phyloP scores from a whole-genome alignment of 2,888 invertebrate species.

The Cremastobaeus sp. region DNA sequence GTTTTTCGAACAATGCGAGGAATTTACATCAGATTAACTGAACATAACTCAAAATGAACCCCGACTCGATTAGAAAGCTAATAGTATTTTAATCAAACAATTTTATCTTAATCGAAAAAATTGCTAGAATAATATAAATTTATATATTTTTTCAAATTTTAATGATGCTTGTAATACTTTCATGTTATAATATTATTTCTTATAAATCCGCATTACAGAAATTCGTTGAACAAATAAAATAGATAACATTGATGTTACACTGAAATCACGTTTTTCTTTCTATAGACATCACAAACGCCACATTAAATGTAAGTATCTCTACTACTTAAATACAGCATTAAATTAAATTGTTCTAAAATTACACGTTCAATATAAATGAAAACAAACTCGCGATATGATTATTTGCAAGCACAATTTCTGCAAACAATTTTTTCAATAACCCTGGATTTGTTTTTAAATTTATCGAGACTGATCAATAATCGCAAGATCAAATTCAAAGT shows the following conservation, averaged over 20 bases:
- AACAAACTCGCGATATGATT: conserved; percentile 6
- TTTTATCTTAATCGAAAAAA: background rate
- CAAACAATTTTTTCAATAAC: too few relatives aligned
- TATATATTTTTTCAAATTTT: conserved; percentile 17
- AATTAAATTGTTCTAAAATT: conserved; percentile 21
- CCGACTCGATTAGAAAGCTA: too few relatives aligned
- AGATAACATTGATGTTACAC: conserved; percentile 4
- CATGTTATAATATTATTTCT: conserved; percentile 28
- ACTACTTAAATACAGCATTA: conserved; percentile 18
- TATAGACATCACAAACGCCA: conserved; percentile 16
- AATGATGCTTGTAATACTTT: conserved; percentile 33
- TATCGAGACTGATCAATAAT: too few relatives aligned
- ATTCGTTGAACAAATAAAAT: conserved; percentile 21
- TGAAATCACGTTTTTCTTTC: conserved; percentile 5
- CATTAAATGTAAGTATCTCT: conserved; percentile 14
- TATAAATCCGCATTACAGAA: conserved; percentile 16
- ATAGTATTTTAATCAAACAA: too few relatives aligned
- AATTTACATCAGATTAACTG: too few relatives aligned
- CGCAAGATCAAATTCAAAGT: conserved; percentile 22
- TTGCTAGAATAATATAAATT: background rate
- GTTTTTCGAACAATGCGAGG: too few relatives aligned
- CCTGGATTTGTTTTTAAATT: too few relatives aligned
- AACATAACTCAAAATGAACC: too few relatives aligned
- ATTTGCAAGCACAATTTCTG: too few relatives aligned
- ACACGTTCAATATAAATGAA: conserved; percentile 10